phyloP scores from a whole-genome alignment of 2,888 invertebrate genomes.

The Empis livida region DNA sequence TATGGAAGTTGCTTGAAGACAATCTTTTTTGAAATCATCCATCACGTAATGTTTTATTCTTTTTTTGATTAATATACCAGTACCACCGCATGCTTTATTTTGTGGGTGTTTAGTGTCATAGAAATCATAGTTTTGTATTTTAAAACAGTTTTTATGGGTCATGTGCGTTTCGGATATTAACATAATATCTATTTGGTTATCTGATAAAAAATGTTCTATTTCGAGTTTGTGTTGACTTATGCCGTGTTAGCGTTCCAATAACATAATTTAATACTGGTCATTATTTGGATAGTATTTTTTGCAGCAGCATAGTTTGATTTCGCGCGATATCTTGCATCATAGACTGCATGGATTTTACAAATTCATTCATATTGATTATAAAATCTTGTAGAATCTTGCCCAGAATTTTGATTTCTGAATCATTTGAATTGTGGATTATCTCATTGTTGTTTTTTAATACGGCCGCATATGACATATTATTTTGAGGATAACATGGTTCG shows the following conservation, averaged over 20 bases:
- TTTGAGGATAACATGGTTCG: no score
- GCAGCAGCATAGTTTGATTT: no score
- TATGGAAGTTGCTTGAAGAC: neutral
- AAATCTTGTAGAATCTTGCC: no score
- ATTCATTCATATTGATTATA: no score
- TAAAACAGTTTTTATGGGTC: neutral
- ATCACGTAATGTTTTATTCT: neutral
- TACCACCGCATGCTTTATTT: neutral
- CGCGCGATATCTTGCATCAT: no score
- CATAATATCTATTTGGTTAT: neutral
- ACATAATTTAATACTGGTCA: no score
- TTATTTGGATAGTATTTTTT: no score
- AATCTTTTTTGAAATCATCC: neutral
- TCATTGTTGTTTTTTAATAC: no score
- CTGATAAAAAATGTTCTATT: neutral
- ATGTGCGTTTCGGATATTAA: neutral
- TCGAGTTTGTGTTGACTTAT: constrained; percentile 1
- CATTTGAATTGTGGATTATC: no score
- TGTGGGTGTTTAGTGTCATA: constrained; percentile 1
- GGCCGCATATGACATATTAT: no score
- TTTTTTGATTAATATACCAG: constrained; percentile 1
- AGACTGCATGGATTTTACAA: no score
- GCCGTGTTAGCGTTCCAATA: constrained; percentile 6
- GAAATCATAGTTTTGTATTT: neutral
- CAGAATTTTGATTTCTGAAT: no score